A percentile compares a stretch with the other conserved stretches of the same genome.
Conservation (phyloP, 2,113 vertebrate species). For the Grus americana region DNA sequence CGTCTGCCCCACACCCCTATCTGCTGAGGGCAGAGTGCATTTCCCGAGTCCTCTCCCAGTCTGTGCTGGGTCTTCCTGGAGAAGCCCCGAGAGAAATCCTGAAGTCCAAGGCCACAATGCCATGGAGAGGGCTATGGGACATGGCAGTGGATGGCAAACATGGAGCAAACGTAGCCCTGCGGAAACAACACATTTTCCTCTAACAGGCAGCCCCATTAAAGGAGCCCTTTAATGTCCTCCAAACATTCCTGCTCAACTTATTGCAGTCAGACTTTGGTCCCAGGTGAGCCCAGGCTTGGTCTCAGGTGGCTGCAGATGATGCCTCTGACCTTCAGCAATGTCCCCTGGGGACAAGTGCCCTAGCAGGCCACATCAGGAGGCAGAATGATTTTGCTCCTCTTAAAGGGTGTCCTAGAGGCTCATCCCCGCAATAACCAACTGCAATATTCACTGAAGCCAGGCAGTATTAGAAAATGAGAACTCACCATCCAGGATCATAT, state of each 20-base stretch:
- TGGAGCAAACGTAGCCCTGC: accelerated
- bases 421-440: not conserved
- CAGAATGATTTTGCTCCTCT: not conserved
- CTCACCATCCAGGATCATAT: not conserved
- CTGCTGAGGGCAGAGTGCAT: not conserved
- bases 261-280: not conserved
- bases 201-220: accelerated
- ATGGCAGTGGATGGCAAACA: not conserved
- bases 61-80: not conserved
- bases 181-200: not conserved
- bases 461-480: not conserved
- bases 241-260: not conserved
- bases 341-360: not conserved
- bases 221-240: not conserved
- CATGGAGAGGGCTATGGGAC: not conserved
- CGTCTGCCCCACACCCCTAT: not conserved
- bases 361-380: not conserved
- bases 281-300: not conserved
- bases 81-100: not conserved
- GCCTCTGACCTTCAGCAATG: not conserved
- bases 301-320: not conserved
- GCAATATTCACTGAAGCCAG: not conserved
- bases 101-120: not conserved
- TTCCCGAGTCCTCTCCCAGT: not conserved
- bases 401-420: not conserved